Evolutionary conservation across 2,113 vertebrate species (phyloP).

Genomic region (Panthera tigris): DNA sequence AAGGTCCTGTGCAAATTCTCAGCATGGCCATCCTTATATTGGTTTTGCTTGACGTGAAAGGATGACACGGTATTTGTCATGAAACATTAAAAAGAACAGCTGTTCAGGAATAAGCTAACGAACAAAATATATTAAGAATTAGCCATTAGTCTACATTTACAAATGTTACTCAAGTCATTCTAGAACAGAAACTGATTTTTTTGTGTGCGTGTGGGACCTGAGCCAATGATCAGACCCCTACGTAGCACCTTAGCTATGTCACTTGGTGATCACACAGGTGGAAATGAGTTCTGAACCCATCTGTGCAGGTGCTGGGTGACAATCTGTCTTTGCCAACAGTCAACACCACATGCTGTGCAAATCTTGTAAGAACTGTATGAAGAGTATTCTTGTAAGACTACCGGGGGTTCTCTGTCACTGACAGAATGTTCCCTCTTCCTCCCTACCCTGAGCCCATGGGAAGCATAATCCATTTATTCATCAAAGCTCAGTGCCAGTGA

Average conservation of each 20-base stretch:
- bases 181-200: background rate
- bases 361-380: background rate
- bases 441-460: background rate
- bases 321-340: conserved; percentile 15
- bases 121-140: background rate
- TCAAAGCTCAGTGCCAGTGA: background rate
- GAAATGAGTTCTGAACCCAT: conserved; percentile 11
- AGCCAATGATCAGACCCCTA: background rate
- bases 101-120: background rate
- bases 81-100: background rate
- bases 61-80: background rate
- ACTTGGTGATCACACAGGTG: background rate
- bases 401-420: background rate
- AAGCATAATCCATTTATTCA: background rate
- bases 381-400: background rate
- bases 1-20: background rate
- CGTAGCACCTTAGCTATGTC: background rate
- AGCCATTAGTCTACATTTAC: background rate
- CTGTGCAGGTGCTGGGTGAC: conserved; percentile 21
- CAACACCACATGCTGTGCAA: background rate
- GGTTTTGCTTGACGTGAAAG: background rate
- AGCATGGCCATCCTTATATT: background rate
- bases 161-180: background rate
- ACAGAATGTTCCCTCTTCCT: background rate
- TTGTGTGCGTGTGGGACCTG: background rate